Conservation (phyloP, 1,140 invertebrate genomes). For the Phortica variegata region DNA sequence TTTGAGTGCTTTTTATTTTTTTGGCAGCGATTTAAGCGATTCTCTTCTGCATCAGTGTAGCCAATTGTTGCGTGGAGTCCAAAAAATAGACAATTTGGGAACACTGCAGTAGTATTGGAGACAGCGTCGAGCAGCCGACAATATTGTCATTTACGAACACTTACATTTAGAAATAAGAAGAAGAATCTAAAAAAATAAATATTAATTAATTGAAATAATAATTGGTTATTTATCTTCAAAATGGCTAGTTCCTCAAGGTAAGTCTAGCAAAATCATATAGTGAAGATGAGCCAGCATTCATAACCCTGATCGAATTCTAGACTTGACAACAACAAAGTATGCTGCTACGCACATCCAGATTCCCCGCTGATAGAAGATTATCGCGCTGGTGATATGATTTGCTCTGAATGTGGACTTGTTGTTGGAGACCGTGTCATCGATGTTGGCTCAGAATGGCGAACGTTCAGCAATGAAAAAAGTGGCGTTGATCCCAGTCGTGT, state of each 20-base stretch:
- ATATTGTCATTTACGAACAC: too few species aligned
- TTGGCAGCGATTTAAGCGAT: too few species aligned
- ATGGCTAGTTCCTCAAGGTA: conserved; percentile 10
- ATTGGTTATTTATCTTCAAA: too few species aligned
- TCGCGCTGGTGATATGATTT: conserved; percentile 97
- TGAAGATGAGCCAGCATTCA: neutral
- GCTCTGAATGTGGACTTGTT: conserved; percentile 97
- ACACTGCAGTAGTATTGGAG: too few species aligned
- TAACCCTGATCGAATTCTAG: conserved; percentile 10
- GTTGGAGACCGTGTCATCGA: conserved; percentile 99
- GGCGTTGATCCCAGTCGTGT: conserved; percentile 98
- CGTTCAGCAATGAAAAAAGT: conserved; percentile 97
- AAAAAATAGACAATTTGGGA: too few species aligned
- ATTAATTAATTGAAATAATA: too few species aligned
- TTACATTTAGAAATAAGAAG: too few species aligned
- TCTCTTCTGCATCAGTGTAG: too few species aligned
- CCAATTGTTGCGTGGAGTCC: too few species aligned
- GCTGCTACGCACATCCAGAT: conserved; percentile 93
- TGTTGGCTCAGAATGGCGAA: conserved; percentile 99
- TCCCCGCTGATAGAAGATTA: conserved; percentile 96
- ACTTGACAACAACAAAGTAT: conserved; percentile 69
- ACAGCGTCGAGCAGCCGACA: too few species aligned
- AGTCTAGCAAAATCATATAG: neutral
- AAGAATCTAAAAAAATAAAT: too few species aligned
- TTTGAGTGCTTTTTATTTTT: too few species aligned